Conservation (phyloP, 2,888 invertebrate genomes). For the Trissoscelio sp. region DNA sequence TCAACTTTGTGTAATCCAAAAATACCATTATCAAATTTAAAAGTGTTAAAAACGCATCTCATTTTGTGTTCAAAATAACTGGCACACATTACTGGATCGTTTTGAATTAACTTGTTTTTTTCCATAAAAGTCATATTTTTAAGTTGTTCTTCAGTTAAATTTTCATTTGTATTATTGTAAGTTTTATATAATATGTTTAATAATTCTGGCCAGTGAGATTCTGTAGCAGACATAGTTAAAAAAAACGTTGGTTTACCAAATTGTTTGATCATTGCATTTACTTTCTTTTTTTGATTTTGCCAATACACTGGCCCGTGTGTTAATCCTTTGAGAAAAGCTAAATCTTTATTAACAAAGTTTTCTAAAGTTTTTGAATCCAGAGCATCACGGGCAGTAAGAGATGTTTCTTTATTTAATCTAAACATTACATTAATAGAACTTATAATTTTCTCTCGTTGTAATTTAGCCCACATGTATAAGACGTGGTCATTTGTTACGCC, state of each 20-base stretch:
- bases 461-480: slow-evolving; percentile 45
- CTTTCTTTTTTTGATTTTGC: slow-evolving; percentile 46
- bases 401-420: slow-evolving; percentile 47
- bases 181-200: slow-evolving; percentile 59
- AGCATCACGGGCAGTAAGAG: slow-evolving; percentile 42
- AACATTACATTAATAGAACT: slow-evolving; percentile 56
- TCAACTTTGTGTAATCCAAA: slow-evolving; percentile 13
- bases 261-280: slow-evolving; percentile 42
- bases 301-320: slow-evolving; percentile 33
- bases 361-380: slow-evolving; percentile 42
- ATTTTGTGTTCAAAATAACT: slow-evolving; percentile 65
- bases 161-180: slow-evolving; percentile 22
- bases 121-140: slow-evolving; percentile 49
- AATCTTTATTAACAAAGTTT: slow-evolving; percentile 23
- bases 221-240: slow-evolving; percentile 45
- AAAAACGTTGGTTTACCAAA: slow-evolving; percentile 49
- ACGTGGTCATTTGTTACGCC: slow-evolving; percentile 42
- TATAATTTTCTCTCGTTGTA: slow-evolving; percentile 45
- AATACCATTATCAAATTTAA: slow-evolving; percentile 34
- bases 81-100: slow-evolving; percentile 69
- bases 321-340: slow-evolving; percentile 21
- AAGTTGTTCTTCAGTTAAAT: slow-evolving; percentile 35
- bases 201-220: slow-evolving; percentile 48
- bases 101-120: slow-evolving; percentile 61
- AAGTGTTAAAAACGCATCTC: slow-evolving; percentile 32